phyloP scores from a whole-genome alignment of 1,140 invertebrate genomes.

The Streblospio benedicti region DNA sequence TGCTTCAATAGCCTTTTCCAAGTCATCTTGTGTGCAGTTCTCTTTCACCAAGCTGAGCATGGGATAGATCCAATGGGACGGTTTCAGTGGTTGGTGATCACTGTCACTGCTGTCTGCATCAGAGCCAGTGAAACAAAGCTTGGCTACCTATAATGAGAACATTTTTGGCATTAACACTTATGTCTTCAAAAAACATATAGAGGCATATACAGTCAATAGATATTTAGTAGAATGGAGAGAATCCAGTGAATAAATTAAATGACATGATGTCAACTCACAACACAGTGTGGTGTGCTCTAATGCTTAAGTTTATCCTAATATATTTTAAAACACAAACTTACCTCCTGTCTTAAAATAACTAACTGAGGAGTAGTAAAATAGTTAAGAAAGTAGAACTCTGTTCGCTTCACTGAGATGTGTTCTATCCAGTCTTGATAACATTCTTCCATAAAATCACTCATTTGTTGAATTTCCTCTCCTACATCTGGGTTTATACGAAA shows the following conservation, averaged over 20 bases:
- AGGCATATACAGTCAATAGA: too few relatives aligned
- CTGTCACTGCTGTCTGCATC: too few relatives aligned
- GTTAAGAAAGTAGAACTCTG: slow-evolving; percentile 30
- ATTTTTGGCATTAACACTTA: too few relatives aligned
- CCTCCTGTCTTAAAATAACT: slow-evolving; percentile 32
- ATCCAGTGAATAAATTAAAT: too few relatives aligned
- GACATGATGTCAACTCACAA: too few relatives aligned
- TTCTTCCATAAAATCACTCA: slow-evolving; percentile 33
- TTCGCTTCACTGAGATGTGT: slow-evolving; percentile 27
- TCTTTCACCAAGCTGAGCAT: slow-evolving; percentile 26
- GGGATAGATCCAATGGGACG: slow-evolving; percentile 21
- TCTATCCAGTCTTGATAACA: slow-evolving; percentile 32
- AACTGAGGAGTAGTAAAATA: slow-evolving; percentile 35
- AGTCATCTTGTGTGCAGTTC: slow-evolving; percentile 22
- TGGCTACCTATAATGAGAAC: too few relatives aligned
- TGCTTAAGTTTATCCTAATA: slow-evolving; percentile 16
- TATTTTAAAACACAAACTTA: slow-evolving; percentile 19
- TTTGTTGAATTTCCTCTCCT: slow-evolving; percentile 22
- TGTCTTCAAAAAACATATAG: too few relatives aligned
- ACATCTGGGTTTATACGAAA: slow-evolving; percentile 13
- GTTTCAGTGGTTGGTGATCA: slow-evolving; percentile 5
- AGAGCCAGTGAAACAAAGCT: too few relatives aligned
- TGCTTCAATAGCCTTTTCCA: slow-evolving; percentile 21
- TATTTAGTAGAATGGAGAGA: too few relatives aligned
- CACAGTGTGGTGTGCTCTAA: too few relatives aligned